Conservation (phyloP, 2,113 vertebrate species). For the Gasterosteus nipponicus region DNA sequence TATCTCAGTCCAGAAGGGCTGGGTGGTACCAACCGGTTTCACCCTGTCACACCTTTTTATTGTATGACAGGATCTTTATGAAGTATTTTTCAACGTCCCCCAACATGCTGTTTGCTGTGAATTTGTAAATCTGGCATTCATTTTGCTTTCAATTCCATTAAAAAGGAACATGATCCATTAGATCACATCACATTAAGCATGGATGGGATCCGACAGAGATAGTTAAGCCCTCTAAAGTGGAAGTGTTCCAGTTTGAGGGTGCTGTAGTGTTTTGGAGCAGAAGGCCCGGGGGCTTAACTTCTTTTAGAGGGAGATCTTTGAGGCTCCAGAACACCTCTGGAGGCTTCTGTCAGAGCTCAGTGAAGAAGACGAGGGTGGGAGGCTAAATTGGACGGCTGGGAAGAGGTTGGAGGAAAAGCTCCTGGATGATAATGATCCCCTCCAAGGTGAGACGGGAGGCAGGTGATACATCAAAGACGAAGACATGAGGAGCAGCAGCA, state of each 20-base stretch:
- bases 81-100: too few species aligned
- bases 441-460: constrained; percentile 55
- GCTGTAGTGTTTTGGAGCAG: constrained; percentile 14
- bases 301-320: constrained; percentile 30
- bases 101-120: too few species aligned
- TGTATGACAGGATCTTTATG: too few species aligned
- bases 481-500: constrained; percentile 54
- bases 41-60: neutral
- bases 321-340: constrained; percentile 28
- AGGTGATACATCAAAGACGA: constrained; percentile 64
- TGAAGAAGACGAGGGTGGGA: neutral
- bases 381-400: constrained; percentile 8
- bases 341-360: constrained; percentile 34
- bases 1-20: neutral
- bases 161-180: constrained; percentile 6
- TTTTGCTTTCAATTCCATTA: neutral
- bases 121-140: neutral
- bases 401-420: constrained; percentile 41
- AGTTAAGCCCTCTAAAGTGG: constrained; percentile 12
- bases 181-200: neutral
- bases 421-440: constrained; percentile 62
- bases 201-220: neutral
- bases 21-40: neutral
- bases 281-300: neutral
- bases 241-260: constrained; percentile 4